phyloP scores from a whole-genome alignment of 2,888 invertebrate species.

The Noctua janthina region DNA sequence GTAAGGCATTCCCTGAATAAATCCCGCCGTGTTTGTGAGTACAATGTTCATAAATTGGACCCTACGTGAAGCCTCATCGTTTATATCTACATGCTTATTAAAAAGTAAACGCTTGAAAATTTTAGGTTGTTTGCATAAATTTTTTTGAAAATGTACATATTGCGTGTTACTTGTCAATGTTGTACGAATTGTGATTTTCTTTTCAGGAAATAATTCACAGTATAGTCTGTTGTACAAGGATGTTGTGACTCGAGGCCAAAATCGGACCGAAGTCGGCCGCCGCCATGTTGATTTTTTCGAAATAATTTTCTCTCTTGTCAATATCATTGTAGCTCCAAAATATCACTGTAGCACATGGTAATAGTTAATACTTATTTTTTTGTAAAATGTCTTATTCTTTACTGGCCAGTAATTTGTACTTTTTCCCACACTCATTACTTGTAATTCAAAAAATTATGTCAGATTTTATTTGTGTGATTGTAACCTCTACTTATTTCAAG shows the following conservation, averaged over 20 bases:
- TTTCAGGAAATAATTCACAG: not conserved
- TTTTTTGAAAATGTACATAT: constrained; percentile 31
- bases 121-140: constrained; percentile 29
- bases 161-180: not conserved
- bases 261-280: not conserved
- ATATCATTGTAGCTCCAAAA: not conserved
- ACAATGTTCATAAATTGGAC: constrained; percentile 50
- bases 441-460: not conserved
- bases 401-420: not conserved
- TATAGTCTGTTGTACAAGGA: not conserved
- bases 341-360: not conserved
- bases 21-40: constrained; percentile 38
- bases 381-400: not conserved
- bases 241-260: not conserved
- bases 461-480: not conserved
- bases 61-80: constrained; percentile 32
- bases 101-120: constrained; percentile 32
- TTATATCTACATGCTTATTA: constrained; percentile 31
- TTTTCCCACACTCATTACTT: not conserved
- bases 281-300: not conserved
- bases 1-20: constrained; percentile 49
- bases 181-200: not conserved
- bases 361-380: not conserved
- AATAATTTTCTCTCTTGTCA: not conserved
- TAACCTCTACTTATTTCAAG: not conserved